Base-by-base conservation (phyloP, 1,140 invertebrate species). In the roundworm (Caenorhabditis elegans) region DNA sequence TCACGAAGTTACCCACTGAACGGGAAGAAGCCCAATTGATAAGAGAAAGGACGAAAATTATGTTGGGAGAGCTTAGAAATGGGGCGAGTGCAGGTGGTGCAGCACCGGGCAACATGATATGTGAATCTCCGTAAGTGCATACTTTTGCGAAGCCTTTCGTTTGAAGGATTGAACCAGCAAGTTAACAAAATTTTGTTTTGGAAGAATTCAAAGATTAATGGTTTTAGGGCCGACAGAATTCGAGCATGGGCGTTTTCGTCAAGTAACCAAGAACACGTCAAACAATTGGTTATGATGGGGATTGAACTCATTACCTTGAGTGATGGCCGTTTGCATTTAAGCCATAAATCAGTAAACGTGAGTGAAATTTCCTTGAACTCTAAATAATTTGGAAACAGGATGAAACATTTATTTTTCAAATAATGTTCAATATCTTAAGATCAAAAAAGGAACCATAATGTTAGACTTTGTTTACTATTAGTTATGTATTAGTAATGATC, bases 241-340 rank as follows among this genome's bases (percentile, higher is more conserved):
- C 85, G 86, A 76, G 92, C 92, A 0, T 82, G 86, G n/a, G 91
- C 92, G 17, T 92, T 93, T 87, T 90, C 93, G 86, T 93, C 95
- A 70, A 94, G 93, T 84, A 97, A 97, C 91, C 92, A 93, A n/a
- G 94, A 96, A 53, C 96, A 98, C 91, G 90, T 97, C 84, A 93
- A 93, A 89, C 92, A 95, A 76, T 92, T 98, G 70, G 93, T 93
- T 83, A 93, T 95, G 89, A 97, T 98, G 96, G 97, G 97, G 60
- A 98, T 98, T 86, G 94, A 94, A 65, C 94, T 98, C 82, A 92
- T 95, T 75, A 94, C 94, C 0, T 91, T 96, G 87, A 92, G 93
- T 34, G 95, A 98, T 91, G 96, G 96, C 48, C 91, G 95, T 65
- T 93, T 98, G 48, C 95, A 97, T 90, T 91, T 98, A 24, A 92